Percentiles rank a stretch among this genome's conserved stretches.
phyloP scores from a whole-genome alignment of 1,140 invertebrate species.

The Amyelois transitella region DNA sequence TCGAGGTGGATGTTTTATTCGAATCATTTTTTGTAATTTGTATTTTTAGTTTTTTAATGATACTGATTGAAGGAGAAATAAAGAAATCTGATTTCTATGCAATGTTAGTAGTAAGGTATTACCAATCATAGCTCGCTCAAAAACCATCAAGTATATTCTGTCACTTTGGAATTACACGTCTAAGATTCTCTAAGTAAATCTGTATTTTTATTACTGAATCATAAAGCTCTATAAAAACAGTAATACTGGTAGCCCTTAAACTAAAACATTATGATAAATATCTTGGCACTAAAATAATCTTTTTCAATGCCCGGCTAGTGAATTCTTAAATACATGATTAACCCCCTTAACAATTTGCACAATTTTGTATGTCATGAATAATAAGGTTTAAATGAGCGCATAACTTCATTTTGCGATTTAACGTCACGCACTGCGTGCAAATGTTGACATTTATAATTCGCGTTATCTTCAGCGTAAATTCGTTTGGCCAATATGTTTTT shows the following conservation, averaged over 20 bases:
- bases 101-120: too few relatives aligned
- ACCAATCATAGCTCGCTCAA: too few relatives aligned
- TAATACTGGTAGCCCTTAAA: not conserved
- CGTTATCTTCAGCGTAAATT: not conserved
- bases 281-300: not conserved
- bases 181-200: too few relatives aligned
- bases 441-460: not conserved
- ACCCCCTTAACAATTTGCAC: not conserved
- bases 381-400: not conserved
- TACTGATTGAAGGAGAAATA: too few relatives aligned
- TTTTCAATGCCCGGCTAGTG: not conserved
- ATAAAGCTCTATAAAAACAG: too few relatives aligned
- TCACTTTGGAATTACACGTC: too few relatives aligned
- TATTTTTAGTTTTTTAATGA: not conserved
- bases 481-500: not conserved
- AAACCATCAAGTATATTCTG: too few relatives aligned
- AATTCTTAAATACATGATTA: not conserved
- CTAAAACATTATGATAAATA: not conserved
- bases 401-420: not conserved
- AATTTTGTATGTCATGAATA: not conserved
- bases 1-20: too few relatives aligned
- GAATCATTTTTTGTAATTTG: not conserved
- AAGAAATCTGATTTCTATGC: too few relatives aligned
- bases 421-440: not conserved
- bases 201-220: too few relatives aligned